A percentile compares a stretch with the other conserved stretches of the same genome.
Conservation (phyloP, 2,797 vertebrate species). For the Clarias fuscus region DNA sequence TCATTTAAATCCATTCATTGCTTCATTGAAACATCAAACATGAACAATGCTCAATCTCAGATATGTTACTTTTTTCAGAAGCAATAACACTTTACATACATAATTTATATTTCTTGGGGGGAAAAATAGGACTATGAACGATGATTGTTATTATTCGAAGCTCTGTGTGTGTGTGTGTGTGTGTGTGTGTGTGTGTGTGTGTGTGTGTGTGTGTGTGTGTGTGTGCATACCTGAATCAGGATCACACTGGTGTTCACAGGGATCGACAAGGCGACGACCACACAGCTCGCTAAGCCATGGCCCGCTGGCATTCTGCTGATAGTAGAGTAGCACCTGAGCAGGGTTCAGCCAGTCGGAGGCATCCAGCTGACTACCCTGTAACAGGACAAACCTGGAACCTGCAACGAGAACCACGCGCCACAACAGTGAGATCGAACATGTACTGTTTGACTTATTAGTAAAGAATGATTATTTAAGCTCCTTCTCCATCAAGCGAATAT, state of each 20-base stretch:
- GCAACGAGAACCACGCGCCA: slow-evolving; percentile 58
- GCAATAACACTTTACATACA: not conserved
- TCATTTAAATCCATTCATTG: not conserved
- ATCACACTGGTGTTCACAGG: slow-evolving; percentile 97
- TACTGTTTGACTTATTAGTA: not conserved
- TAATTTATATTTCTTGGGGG: not conserved
- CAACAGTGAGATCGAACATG: not conserved
- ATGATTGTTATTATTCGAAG: not conserved
- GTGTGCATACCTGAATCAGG: slow-evolving; percentile 85
- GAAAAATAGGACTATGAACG: not conserved
- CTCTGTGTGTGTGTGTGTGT: not conserved
- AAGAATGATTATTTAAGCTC: not conserved
- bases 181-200: not conserved
- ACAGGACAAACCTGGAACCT: slow-evolving; percentile 95
- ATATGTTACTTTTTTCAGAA: not conserved
- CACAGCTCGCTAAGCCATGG: slow-evolving; percentile 95
- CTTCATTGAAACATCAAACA: not conserved
- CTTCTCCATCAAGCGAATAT: not conserved
- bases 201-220: too few species aligned
- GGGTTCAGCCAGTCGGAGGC: slow-evolving; percentile 98
- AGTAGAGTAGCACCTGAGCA: slow-evolving; percentile 92
- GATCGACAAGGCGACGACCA: slow-evolving; percentile 90
- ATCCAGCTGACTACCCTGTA: slow-evolving; percentile 95
- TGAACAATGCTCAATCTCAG: not conserved
- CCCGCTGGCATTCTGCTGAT: slow-evolving; percentile 97